Evolutionary conservation across 2,797 vertebrate species (phyloP).

Genomic region (Myotis myotis): DNA sequence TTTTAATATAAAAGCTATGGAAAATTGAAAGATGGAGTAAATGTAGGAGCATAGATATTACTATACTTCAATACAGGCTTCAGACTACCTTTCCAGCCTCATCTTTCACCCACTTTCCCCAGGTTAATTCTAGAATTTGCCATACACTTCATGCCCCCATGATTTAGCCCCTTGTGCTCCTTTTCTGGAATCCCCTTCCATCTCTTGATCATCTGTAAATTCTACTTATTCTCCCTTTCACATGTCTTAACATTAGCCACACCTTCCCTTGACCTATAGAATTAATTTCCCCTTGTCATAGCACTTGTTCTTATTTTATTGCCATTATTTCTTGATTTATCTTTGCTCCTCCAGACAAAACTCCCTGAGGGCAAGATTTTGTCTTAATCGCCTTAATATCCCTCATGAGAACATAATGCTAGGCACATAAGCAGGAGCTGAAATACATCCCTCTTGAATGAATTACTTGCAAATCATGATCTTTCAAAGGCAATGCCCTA

Average conservation of each 20-base stretch:
- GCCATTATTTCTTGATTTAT: background rate
- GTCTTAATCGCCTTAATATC: background rate
- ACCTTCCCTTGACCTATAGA: background rate
- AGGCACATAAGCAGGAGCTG: background rate
- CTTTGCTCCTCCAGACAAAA: background rate
- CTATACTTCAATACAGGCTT: background rate
- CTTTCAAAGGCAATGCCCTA: background rate
- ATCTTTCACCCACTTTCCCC: background rate
- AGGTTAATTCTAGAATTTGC: background rate
- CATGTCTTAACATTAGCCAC: background rate
- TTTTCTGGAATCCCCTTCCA: background rate
- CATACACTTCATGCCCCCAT: background rate
- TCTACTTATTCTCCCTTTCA: background rate
- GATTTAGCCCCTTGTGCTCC: background rate
- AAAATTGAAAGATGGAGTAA: background rate
- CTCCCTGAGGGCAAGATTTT: background rate
- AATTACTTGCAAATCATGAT: background rate
- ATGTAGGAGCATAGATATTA: background rate
- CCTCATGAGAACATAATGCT: background rate
- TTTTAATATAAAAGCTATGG: background rate
- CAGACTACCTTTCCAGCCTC: background rate
- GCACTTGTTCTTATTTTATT: background rate
- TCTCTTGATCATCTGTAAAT: background rate
- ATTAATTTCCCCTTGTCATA: background rate
- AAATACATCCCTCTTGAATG: background rate